Conservation (phyloP, 2,797 vertebrate species). For the Acanthopagrus latus region DNA sequence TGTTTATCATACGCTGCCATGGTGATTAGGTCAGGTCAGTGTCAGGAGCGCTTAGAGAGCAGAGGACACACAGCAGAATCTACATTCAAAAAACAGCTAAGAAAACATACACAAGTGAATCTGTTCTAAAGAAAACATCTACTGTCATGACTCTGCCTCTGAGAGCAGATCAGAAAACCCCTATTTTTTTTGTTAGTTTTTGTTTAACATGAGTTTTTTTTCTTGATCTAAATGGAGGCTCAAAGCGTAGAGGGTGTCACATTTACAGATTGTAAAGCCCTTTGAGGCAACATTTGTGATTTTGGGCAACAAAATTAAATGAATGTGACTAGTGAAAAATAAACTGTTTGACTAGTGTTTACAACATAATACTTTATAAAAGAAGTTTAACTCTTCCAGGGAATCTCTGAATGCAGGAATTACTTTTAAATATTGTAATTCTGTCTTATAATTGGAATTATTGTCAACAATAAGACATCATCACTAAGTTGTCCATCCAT, state of each 20-base stretch:
- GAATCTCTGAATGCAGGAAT: constrained; percentile 5
- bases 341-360: constrained; percentile 1
- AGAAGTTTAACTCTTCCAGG: neutral
- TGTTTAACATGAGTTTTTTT: neutral
- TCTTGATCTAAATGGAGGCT: neutral
- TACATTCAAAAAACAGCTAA: constrained; percentile 68
- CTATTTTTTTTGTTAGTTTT: too few species aligned
- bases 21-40: constrained; percentile 42
- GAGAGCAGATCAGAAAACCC: constrained; percentile 7
- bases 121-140: constrained; percentile 54
- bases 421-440: neutral
- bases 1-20: constrained; percentile 35
- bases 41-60: constrained; percentile 39
- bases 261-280: constrained; percentile 5
- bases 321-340: neutral
- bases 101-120: constrained; percentile 45
- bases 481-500: constrained; percentile 8
- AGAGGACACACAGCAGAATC: constrained; percentile 58
- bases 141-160: constrained; percentile 19
- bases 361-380: neutral
- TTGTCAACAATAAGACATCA: neutral
- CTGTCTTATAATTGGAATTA: neutral
- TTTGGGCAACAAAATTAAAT: constrained; percentile 23
- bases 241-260: neutral
- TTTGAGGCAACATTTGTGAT: constrained; percentile 7